These are phyloP conservation scores for Phoenicopterus ruber DNA, from an alignment of 2,113 vertebrate species.

Conservation along the genomic window DNA sequence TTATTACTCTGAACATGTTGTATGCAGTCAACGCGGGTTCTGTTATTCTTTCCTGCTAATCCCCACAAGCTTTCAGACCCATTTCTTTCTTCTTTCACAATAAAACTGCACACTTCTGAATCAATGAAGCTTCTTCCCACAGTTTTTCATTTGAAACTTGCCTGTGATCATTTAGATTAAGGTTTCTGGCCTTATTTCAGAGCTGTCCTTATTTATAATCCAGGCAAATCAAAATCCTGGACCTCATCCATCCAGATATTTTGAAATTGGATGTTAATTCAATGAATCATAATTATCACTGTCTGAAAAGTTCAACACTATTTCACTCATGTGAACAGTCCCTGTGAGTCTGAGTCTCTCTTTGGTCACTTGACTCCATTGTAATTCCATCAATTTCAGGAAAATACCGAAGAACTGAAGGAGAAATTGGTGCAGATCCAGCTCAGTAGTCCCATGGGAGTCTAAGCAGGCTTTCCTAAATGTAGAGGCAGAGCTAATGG, in stretches of 20 bases:
- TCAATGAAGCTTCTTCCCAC: neutral
- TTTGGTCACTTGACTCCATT: neutral
- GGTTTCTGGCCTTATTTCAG: neutral
- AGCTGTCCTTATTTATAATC: neutral
- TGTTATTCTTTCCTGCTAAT: conserved; percentile 43
- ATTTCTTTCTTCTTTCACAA: neutral
- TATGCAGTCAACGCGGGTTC: neutral
- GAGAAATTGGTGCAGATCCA: neutral
- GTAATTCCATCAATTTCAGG: neutral
- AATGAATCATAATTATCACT: neutral
- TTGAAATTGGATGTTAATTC: neutral
- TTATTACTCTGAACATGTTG: conserved; percentile 62
- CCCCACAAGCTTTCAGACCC: conserved; percentile 10
- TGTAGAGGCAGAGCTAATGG: neutral
- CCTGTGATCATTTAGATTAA: neutral
- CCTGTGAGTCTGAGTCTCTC: neutral
- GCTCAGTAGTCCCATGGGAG: neutral
- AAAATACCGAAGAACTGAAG: neutral
- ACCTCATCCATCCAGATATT: neutral
- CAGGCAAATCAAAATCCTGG: neutral
- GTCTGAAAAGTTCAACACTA: neutral
- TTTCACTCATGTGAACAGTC: neutral
- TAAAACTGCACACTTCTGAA: neutral
- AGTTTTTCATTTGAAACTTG: neutral
- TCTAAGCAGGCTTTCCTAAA: neutral